Evolutionary conservation across 2,888 invertebrate genomes (phyloP), one percentile per base, ranked within the genome.

Genomic region (Metalampra italica): DNA sequence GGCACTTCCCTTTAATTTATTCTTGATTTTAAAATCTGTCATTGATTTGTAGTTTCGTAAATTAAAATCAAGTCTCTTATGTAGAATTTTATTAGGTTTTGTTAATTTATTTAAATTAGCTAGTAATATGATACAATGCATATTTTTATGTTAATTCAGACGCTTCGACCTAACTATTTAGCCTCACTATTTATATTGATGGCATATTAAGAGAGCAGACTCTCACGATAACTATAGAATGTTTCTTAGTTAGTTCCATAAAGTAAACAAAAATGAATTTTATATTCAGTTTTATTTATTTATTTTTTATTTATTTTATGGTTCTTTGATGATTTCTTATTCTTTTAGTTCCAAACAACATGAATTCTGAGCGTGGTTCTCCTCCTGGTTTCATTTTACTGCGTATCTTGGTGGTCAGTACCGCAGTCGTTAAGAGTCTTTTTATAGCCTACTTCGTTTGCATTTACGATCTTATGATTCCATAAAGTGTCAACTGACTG

Each of bases 1-100:
- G 62, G 64, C 67, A 66, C 66, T 68, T 56, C 59, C 61, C 54
- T 59, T 68, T 65, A 66, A 68, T 65, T 72, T 59, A 58, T 62
- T 61, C 59, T 62, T 62, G 65, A 72, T 75, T 72, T 63, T 59
- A 59, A 64, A 64, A 67, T 57, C 59, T 61, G 59, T 57, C 49
- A 44, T 57, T 58, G 51, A 52, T 54, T 46, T 56, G 12, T 39
- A 8, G 50, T 46, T 52, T 50, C 53, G 45, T 44, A 52, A 50
- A 54, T 48, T 47, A 51, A 15, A 39, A 34, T 15, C 48, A 2
- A 29, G 34, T 44, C 13, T 48, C 36, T 34, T 39, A 13, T 15
- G 41, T 41, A 5, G 30, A 29, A 29, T 32, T 46, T 50, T 44
- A 47, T 36, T 34, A 15, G 29, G 29, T 43, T 43, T 43, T 36